A percentile compares a stretch with the other conserved stretches of the same genome.
Evolutionary conservation across 2,888 invertebrate species (phyloP).

Genomic region (Pristionchus entomophagus): DNA sequence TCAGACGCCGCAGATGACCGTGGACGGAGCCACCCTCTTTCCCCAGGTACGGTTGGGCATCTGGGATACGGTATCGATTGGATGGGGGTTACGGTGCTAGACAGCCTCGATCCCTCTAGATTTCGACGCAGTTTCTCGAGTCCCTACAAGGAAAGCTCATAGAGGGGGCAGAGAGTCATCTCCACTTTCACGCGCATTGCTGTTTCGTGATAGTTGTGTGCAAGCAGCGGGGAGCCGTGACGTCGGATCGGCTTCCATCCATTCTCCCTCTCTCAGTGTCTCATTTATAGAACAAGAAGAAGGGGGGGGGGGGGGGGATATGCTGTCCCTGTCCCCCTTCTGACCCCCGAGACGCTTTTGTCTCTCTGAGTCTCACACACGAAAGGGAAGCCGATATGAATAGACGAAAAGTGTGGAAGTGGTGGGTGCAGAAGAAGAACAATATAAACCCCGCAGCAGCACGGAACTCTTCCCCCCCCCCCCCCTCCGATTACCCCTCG

Average conservation of each 20-base stretch:
- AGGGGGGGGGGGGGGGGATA: too few relatives aligned
- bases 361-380: too few relatives aligned
- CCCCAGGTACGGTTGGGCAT: constrained; percentile 11
- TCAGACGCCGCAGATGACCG: neutral
- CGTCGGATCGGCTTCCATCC: constrained; percentile 15
- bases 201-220: constrained; percentile 22
- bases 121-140: neutral
- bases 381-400: constrained; percentile 2
- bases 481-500: neutral
- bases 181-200: neutral
- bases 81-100: too few relatives aligned
- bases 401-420: constrained; percentile 11
- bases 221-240: neutral
- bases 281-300: constrained; percentile 28
- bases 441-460: neutral
- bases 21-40: neutral
- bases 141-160: too few relatives aligned
- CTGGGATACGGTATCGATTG: neutral
- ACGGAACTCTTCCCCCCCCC: neutral
- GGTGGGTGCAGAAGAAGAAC: neutral
- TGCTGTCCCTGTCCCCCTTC: neutral
- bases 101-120: too few relatives aligned
- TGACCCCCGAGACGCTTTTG: constrained; percentile 18
- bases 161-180: constrained; percentile 5
- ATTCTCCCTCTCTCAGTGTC: neutral